Conservation (phyloP, 2,888 invertebrate species). For the Calliphora vomitoria region DNA sequence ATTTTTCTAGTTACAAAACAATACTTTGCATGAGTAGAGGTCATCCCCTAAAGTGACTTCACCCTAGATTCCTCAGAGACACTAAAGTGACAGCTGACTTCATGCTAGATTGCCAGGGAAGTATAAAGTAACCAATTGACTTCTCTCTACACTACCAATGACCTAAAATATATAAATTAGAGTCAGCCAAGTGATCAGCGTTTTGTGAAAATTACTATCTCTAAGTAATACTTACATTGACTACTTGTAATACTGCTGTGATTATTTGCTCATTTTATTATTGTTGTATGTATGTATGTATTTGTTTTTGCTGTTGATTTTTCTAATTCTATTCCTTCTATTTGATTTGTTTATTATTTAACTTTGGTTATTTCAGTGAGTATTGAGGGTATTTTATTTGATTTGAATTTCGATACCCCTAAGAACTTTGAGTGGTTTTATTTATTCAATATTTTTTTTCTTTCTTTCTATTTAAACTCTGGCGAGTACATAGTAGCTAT, state of each 20-base stretch:
- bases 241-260: not conserved
- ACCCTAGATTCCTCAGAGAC: too few species aligned
- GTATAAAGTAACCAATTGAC: too few species aligned
- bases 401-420: slow-evolving; percentile 59
- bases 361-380: slow-evolving; percentile 34
- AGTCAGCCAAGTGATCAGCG: too few species aligned
- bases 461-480: slow-evolving; percentile 34
- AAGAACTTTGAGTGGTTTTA: slow-evolving; percentile 66
- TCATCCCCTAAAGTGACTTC: too few species aligned
- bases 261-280: slow-evolving; percentile 4
- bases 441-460: slow-evolving; percentile 40
- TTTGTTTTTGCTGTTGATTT: slow-evolving; percentile 75
- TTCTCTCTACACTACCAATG: too few species aligned
- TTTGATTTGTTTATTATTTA: slow-evolving; percentile 49
- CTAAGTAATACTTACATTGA: too few species aligned
- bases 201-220: too few species aligned
- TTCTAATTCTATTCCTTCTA: slow-evolving; percentile 43
- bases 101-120: too few species aligned
- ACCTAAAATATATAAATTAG: too few species aligned
- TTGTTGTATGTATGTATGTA: not conserved
- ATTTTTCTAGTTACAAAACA: too few species aligned
- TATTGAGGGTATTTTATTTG: slow-evolving; percentile 35
- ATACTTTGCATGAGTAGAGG: too few species aligned
- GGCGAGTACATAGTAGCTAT: slow-evolving; percentile 10
- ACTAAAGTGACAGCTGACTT: too few species aligned